Conservation (phyloP, 2,888 invertebrate species). For the Ametastegia equiseti region DNA sequence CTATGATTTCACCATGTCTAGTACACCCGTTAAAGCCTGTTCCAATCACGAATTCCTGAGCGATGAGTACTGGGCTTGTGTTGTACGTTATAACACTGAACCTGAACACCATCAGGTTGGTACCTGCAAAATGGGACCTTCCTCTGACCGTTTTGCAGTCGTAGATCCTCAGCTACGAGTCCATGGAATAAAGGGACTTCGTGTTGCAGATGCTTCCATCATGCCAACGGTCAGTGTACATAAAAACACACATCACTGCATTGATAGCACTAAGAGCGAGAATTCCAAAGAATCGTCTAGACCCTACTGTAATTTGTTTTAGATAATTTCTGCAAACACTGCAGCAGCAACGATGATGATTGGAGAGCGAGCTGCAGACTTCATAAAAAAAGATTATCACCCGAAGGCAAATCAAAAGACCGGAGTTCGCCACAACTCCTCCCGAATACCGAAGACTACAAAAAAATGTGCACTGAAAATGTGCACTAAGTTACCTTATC, state of each 20-base stretch:
- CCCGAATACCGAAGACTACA: too few relatives aligned
- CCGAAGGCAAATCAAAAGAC: neutral
- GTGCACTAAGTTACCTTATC: too few relatives aligned
- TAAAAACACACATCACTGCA: too few relatives aligned
- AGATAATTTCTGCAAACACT: conserved; percentile 77
- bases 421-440: too few relatives aligned
- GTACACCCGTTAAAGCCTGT: conserved; percentile 54
- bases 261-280: too few relatives aligned
- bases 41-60: conserved; percentile 63
- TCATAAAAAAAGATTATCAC: conserved; percentile 73
- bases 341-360: conserved; percentile 79
- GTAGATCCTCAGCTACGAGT: conserved; percentile 71
- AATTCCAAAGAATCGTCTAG: too few relatives aligned
- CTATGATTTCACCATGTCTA: conserved; percentile 53
- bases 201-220: neutral
- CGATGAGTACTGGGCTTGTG: conserved; percentile 87
- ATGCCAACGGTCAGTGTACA: neutral
- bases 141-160: conserved; percentile 83
- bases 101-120: conserved; percentile 91
- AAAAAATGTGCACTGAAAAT: too few relatives aligned
- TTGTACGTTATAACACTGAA: conserved; percentile 82
- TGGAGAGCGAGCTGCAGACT: conserved; percentile 78
- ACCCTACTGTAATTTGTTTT: neutral
- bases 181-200: neutral
- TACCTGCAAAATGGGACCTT: conserved; percentile 88